phyloP scores from a whole-genome alignment of 2,888 invertebrate genomes.

The Xanthostigma xanthostigma region DNA sequence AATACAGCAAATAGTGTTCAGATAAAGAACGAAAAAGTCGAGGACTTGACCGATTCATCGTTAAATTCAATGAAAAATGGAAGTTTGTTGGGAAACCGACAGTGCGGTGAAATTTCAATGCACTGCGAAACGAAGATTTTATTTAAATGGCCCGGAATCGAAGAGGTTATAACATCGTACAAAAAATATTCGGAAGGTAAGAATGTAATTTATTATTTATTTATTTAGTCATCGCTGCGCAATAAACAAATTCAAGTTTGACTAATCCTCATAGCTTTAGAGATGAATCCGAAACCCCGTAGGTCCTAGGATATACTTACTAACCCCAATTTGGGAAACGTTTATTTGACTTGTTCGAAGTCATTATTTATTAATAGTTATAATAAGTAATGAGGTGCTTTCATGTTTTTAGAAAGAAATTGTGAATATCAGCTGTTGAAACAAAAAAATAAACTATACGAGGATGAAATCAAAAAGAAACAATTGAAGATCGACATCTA shows the following conservation, averaged over 20 bases:
- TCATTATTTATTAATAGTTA: too few species aligned
- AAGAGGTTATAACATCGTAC: conserved; percentile 34
- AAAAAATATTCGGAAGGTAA: conserved; percentile 38
- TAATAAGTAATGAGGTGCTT: background rate
- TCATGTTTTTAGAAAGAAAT: conserved; percentile 31
- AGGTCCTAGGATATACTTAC: too few species aligned
- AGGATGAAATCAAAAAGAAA: conserved; percentile 34
- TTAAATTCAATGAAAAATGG: too few species aligned
- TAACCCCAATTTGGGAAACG: too few species aligned
- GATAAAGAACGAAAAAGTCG: background rate
- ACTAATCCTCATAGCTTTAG: too few species aligned
- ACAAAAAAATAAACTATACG: conserved; percentile 30
- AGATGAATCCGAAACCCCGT: too few species aligned
- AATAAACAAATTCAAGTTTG: too few species aligned
- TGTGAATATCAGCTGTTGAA: conserved; percentile 31
- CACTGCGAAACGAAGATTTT: conserved; percentile 7
- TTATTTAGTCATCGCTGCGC: background rate
- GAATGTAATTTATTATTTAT: background rate
- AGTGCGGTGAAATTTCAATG: too few species aligned
- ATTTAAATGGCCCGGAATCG: conserved; percentile 34
- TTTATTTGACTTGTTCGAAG: too few species aligned
- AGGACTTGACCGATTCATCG: too few species aligned
- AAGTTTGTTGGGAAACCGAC: too few species aligned
- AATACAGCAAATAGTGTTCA: background rate
- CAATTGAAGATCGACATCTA: conserved; percentile 30